phyloP scores from a whole-genome alignment of 1,140 invertebrate genomes.

The Heliconius congener region DNA sequence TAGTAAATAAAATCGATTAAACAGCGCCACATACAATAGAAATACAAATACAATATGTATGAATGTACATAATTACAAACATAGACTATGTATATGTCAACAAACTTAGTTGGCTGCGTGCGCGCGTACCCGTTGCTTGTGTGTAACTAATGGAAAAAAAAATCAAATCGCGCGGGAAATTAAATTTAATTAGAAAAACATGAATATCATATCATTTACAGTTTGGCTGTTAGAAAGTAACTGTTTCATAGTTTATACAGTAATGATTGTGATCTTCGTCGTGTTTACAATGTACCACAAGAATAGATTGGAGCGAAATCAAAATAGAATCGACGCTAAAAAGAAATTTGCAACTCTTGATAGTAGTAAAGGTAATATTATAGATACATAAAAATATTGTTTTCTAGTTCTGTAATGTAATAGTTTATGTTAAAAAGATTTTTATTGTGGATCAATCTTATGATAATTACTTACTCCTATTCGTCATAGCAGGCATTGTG shows the following conservation, averaged over 20 bases:
- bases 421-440: neutral
- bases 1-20: neutral
- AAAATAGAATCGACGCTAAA: slow-evolving; percentile 60
- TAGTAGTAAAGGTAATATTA: slow-evolving; percentile 54
- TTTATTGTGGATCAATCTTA: neutral
- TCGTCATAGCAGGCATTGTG: too few species aligned
- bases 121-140: slow-evolving; percentile 23
- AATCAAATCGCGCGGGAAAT: slow-evolving; percentile 12
- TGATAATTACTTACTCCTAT: too few species aligned
- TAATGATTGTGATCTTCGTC: slow-evolving; percentile 63
- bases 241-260: slow-evolving; percentile 70
- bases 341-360: slow-evolving; percentile 43
- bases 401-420: neutral
- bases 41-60: too few species aligned
- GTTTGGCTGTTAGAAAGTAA: slow-evolving; percentile 70
- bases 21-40: neutral
- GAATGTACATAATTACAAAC: neutral
- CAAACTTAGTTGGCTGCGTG: slow-evolving; percentile 36
- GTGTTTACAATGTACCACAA: slow-evolving; percentile 69
- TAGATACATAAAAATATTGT: neutral
- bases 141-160: slow-evolving; percentile 24
- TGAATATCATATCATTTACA: slow-evolving; percentile 69
- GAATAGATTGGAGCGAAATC: slow-evolving; percentile 62
- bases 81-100: slow-evolving; percentile 25
- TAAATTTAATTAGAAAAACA: slow-evolving; percentile 30